Evolutionary conservation across 2,888 invertebrate species (phyloP).

Genomic region (Agonopterix alstromeriana): DNA sequence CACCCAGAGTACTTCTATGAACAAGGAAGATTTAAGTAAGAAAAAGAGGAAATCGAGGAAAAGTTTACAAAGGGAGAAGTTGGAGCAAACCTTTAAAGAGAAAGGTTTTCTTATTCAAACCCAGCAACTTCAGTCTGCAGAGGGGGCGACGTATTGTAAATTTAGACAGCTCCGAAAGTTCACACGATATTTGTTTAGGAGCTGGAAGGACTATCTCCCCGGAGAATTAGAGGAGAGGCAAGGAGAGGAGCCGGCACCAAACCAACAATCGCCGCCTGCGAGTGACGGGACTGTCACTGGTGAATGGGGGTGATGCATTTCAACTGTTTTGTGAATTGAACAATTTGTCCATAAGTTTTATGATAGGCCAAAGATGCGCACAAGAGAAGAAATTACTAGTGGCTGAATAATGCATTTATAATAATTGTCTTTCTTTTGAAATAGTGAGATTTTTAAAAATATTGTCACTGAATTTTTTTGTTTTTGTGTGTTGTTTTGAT

Average conservation of each 20-base stretch:
- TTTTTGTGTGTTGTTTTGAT: constrained; percentile 12
- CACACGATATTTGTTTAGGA: constrained; percentile 92
- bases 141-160: constrained; percentile 95
- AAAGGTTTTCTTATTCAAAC: constrained; percentile 96
- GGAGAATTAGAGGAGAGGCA: constrained; percentile 78
- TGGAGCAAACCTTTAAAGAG: constrained; percentile 94
- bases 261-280: neutral
- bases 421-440: constrained; percentile 16
- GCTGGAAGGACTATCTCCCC: constrained; percentile 95
- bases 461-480: constrained; percentile 12
- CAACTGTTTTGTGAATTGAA: neutral
- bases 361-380: constrained; percentile 1
- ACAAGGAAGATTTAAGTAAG: constrained; percentile 63
- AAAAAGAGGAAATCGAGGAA: constrained; percentile 86
- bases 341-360: neutral
- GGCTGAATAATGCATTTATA: constrained; percentile 56
- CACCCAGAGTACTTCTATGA: constrained; percentile 18
- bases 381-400: constrained; percentile 7
- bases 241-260: neutral
- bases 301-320: constrained; percentile 1
- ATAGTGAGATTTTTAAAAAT: constrained; percentile 37
- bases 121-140: constrained; percentile 93
- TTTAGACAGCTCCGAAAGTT: constrained; percentile 93
- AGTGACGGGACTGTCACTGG: neutral
- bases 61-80: constrained; percentile 89